These are phyloP conservation scores for Willowsia nigromaculata DNA, from an alignment of 2,888 invertebrate genomes.

Conservation along the genomic window DNA sequence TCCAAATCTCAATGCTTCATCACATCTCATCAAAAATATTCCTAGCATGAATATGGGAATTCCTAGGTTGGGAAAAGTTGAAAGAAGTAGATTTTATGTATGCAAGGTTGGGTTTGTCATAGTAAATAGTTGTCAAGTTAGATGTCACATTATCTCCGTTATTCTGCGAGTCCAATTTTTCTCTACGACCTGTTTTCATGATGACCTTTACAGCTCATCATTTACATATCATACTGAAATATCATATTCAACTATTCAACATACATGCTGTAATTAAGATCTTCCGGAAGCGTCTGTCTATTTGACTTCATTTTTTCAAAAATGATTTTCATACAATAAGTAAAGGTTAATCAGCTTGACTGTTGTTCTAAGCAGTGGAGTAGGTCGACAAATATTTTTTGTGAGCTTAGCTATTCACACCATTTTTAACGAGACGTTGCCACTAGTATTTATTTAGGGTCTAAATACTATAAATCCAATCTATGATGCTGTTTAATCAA, in stretches of 20 bases:
- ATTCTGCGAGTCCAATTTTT: not conserved
- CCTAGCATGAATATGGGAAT: too few species aligned
- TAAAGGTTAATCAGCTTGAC: not conserved
- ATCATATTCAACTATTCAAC: not conserved
- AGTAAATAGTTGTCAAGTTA: not conserved
- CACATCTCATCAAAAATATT: too few species aligned
- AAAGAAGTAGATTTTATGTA: too few species aligned
- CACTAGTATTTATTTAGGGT: too few species aligned
- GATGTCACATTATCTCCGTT: not conserved
- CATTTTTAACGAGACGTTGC: too few species aligned
- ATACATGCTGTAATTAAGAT: not conserved
- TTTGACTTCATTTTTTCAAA: not conserved
- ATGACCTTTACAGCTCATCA: slow-evolving; percentile 12
- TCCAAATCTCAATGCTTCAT: too few species aligned
- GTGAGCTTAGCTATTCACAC: too few species aligned
- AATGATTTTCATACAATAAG: not conserved
- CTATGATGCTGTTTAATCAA: too few species aligned
- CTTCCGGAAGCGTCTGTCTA: not conserved
- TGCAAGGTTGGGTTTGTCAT: not conserved
- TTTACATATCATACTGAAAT: not conserved
- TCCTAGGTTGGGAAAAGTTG: too few species aligned
- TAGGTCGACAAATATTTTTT: too few species aligned
- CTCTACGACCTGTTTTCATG: slow-evolving; percentile 36
- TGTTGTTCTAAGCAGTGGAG: too few species aligned
- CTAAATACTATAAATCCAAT: too few species aligned